These are phyloP conservation scores for Mionectes macconnelli DNA, from an alignment of 2,113 vertebrate genomes.

Conservation along the genomic window DNA sequence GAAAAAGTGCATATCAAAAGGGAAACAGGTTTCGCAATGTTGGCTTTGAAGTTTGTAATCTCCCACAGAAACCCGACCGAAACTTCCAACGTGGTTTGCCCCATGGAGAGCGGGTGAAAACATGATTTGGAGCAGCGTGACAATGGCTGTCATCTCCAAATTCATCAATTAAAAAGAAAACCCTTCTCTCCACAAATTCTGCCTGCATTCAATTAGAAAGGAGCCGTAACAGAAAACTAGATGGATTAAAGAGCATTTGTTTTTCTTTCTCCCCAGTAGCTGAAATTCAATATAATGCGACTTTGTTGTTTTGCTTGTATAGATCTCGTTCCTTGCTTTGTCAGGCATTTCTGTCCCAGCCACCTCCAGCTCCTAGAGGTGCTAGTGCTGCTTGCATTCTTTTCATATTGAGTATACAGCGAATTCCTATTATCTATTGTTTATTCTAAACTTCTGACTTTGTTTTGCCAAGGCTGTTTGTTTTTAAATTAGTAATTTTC, in stretches of 20 bases:
- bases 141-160: neutral
- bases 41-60: slow-evolving; percentile 42
- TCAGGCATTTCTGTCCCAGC: slow-evolving; percentile 10
- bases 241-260: neutral
- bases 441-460: slow-evolving; percentile 65
- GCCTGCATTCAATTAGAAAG: neutral
- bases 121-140: neutral
- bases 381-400: neutral
- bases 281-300: neutral
- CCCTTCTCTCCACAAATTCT: slow-evolving; percentile 35
- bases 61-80: neutral
- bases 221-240: neutral
- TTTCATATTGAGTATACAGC: slow-evolving; percentile 49
- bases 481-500: slow-evolving; percentile 78
- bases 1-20: slow-evolving; percentile 6
- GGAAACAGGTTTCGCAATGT: slow-evolving; percentile 31
- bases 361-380: neutral
- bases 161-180: slow-evolving; percentile 32
- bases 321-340: slow-evolving; percentile 1
- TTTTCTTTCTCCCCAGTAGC: neutral
- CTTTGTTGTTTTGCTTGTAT: slow-evolving; percentile 2
- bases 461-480: slow-evolving; percentile 60
- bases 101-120: neutral
- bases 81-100: neutral
- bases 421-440: slow-evolving; percentile 63